phyloP scores from a whole-genome alignment of 2,113 vertebrate genomes.

The Spheniscus mendiculus region DNA sequence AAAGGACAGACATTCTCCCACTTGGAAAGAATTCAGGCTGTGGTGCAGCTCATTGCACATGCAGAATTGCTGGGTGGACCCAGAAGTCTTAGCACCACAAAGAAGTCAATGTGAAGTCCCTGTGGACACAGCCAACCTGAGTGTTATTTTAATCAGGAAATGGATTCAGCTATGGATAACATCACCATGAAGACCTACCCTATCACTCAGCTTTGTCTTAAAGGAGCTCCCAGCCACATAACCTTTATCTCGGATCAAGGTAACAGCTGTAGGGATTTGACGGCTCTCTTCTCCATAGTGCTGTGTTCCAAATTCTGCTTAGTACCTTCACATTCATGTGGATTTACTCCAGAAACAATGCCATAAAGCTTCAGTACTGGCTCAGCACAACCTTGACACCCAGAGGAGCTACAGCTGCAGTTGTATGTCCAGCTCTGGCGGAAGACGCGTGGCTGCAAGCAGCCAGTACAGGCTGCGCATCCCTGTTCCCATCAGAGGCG shows the following conservation, averaged over 20 bases:
- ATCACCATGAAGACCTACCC: background rate
- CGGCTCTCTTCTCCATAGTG: background rate
- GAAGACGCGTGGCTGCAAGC: background rate
- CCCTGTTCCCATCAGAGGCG: background rate
- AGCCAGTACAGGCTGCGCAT: background rate
- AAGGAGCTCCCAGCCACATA: background rate
- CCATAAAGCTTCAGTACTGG: background rate
- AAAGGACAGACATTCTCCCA: background rate
- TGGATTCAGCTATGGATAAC: background rate
- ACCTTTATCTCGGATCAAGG: background rate
- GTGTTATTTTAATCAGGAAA: background rate
- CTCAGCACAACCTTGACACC: background rate
- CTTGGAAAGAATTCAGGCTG: background rate
- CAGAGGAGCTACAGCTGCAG: background rate
- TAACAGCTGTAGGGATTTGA: background rate
- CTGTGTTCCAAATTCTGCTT: background rate
- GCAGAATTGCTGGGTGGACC: background rate
- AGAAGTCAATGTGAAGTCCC: background rate
- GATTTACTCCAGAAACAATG: background rate
- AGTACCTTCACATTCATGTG: background rate
- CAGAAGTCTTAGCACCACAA: background rate
- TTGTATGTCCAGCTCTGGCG: background rate
- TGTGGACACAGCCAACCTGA: background rate
- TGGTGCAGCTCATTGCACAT: background rate
- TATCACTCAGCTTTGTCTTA: background rate